Base-by-base conservation (phyloP, 2,888 invertebrate species). In the Girardia tigrina region DNA sequence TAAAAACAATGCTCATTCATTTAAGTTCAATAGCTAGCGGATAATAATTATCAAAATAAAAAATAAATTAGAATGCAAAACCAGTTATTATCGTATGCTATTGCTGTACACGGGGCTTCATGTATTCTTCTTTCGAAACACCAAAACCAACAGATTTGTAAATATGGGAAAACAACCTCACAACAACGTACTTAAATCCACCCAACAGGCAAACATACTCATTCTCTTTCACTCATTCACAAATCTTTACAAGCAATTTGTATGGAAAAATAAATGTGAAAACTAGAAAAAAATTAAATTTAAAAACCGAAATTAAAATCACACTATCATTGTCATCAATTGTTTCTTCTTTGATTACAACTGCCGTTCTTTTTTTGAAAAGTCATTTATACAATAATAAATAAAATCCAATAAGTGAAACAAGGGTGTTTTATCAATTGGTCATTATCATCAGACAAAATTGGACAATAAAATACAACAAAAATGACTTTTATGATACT, bases 81-180 rank as follows among this genome's bases (percentile, higher is more conserved):
- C n/a, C n/a, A n/a, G n/a, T n/a, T n/a, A n/a, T n/a, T n/a, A 56
- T 56, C 56, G 23, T 56, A 56, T 56, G 56, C 56, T 56, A 56
- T 56, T 56, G 23, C 56, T 56, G 56, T 56, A 56, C 56, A 56
- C 23, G 56, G n/a, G 56, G 56, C 4, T 56, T n/a, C n/a, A 12
- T n/a, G 56, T 56, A 56, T n/a, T n/a, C 56, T 56, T n/a, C n/a
- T n/a, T n/a, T n/a, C n/a, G n/a, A n/a, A 56, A 4, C 56, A 56
- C 56, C 56, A 12, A n/a, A 8, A 56, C 20, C 56, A 56, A 56
- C 23, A 56, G 56, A 8, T 56, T 56, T n/a, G n/a, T n/a, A n/a
- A 56, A 56, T 56, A 23, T 56, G 56, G 23, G 20, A 56, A 12
- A 56, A 8, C 4, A n/a, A n/a, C n/a, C n/a, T n/a, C n/a, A n/a